Base-by-base conservation (phyloP, 1,140 invertebrate species). In the Orchesella cincta region DNA sequence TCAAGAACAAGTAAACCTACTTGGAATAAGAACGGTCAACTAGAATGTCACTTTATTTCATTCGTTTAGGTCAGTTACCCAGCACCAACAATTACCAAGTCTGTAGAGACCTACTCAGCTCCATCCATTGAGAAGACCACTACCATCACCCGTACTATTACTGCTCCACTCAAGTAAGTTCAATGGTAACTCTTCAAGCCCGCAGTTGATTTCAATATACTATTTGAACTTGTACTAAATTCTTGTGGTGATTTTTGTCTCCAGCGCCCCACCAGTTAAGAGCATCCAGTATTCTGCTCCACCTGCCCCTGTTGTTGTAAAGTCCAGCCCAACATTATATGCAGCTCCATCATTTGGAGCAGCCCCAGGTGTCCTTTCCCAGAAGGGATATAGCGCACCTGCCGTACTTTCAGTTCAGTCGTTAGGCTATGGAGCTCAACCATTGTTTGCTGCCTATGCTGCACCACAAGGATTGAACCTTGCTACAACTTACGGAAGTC, bases 101-200 rank as follows among this genome's bases (percentile, higher is more conserved):
- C 67, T 18, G 81, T 82, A 2, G 79, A 80, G 33, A 82, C 81
- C n/a, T 82, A 80, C 70, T 75, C 72, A 51, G 81, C 81, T 35
- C 81, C 81, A 12, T 78, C 76, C 31, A 82, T 82, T 76, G 81
- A 82, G 34, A 82, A 82, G 70, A 82, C 81, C 8, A 82, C 81
- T 0, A 77, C 77, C 29, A 82, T 82, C 52, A 29, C 39, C 31
- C 29, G 62, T 18, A 67, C 62, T 29, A 67, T 67, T n/a, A 67
- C 62, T n/a, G 62, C 62, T 33, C 62, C 62, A 29, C 62, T 67
- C 62, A 67, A 67, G 62, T 67, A 67, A 67, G 23, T 31, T 33
- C 12, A 67, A 67, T 31, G n/a, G n/a, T 31, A 67, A 46, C 20
- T 46, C 8, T 46, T 46, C 39, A 20, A 46, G n/a, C n/a, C n/a